Conservation (phyloP, 2,797 vertebrate species). For the Echiichthys vipera region DNA sequence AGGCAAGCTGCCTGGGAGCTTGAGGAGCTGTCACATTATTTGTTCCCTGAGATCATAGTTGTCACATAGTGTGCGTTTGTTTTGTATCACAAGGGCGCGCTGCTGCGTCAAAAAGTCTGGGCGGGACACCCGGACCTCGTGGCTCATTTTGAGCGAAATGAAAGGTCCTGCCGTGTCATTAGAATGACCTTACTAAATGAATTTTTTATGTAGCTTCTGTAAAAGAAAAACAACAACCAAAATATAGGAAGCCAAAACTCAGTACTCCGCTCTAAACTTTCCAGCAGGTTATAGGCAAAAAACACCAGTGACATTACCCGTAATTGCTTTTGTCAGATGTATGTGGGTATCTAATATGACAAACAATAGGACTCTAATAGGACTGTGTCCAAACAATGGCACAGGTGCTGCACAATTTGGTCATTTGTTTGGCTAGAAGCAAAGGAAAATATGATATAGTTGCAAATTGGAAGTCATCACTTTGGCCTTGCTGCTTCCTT, state of each 20-base stretch:
- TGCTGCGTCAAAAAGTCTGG: constrained; percentile 48
- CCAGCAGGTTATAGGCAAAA: constrained; percentile 35
- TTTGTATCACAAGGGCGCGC: constrained; percentile 56
- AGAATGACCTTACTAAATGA: constrained; percentile 57
- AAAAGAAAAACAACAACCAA: background rate
- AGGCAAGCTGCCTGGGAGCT: constrained; percentile 56
- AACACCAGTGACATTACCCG: constrained; percentile 31
- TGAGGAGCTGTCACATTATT: constrained; percentile 73
- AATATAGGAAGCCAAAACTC: background rate
- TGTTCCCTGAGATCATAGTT: constrained; percentile 71
- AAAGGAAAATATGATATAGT: constrained; percentile 65
- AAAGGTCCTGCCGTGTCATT: constrained; percentile 57
- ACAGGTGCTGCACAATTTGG: constrained; percentile 48
- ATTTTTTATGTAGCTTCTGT: constrained; percentile 27
- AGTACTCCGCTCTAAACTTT: constrained; percentile 24
- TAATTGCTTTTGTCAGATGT: constrained; percentile 58
- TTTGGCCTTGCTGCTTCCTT: constrained; percentile 69
- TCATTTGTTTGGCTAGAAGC: constrained; percentile 62
- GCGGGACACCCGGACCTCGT: constrained; percentile 57
- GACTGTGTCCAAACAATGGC: constrained; percentile 65
- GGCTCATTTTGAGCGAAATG: constrained; percentile 44
- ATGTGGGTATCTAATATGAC: constrained; percentile 43
- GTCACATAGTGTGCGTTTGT: constrained; percentile 66
- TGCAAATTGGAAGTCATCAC: constrained; percentile 74
- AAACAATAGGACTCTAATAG: constrained; percentile 60